A percentile compares a stretch with the other conserved stretches of the same genome.
Conservation (phyloP, 2,113 vertebrate species). For the Podocnemis expansa region DNA sequence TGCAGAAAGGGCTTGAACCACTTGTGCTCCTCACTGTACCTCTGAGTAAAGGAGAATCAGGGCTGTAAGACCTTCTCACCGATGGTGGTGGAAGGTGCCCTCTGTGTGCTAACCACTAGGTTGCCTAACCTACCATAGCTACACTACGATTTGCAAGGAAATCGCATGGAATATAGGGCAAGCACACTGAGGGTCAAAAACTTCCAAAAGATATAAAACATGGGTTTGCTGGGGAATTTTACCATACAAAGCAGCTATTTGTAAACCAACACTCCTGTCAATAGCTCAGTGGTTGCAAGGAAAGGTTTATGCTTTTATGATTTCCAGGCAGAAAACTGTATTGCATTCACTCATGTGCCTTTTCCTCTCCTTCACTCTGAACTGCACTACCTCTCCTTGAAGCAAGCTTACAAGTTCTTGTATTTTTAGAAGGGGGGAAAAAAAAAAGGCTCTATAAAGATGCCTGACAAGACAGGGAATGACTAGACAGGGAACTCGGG, state of each 20-base stretch:
- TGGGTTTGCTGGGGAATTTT: not conserved
- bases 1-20: too few species aligned
- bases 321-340: not conserved
- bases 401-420: not conserved
- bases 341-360: not conserved
- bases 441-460: not conserved
- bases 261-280: not conserved
- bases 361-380: not conserved
- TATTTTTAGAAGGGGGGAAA: not conserved
- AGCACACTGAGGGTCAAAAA: fast-evolving
- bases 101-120: too few species aligned
- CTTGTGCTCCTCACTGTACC: too few species aligned
- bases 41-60: too few species aligned
- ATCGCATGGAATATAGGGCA: not conserved
- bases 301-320: not conserved
- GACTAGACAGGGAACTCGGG: not conserved
- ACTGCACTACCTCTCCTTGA: not conserved
- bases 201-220: not conserved
- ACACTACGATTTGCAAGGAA: not conserved
- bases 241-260: not conserved
- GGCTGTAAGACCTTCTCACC: too few species aligned
- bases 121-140: too few species aligned
- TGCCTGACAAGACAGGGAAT: too few species aligned
- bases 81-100: too few species aligned
- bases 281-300: not conserved